Evolutionary conservation across 2,888 invertebrate genomes (phyloP), one percentile per base, ranked within the genome.

Genomic region (Hybos culiciformis): DNA sequence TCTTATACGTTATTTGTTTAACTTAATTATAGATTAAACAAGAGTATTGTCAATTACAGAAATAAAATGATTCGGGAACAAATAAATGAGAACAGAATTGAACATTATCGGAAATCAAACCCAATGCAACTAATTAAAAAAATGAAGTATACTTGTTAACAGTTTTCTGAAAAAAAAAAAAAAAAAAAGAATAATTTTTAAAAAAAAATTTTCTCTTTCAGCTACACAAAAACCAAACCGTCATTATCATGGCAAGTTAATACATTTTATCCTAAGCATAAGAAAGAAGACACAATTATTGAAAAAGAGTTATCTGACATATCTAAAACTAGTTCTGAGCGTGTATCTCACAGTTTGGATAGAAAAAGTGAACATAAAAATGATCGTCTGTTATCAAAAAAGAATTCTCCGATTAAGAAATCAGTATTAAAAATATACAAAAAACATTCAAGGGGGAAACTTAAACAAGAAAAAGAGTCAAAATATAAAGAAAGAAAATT

Each of bases 171-270:
- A 12, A 12, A 31, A 31, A 7, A n/a, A 31, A 12, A 12, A 7
- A 8, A 15, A 7, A 14, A 32, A 32, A 6, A 7, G 4, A 11
- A 4, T n/a, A n/a, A 3, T 6, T 14, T 14, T 8, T 31, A 4
- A 4, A 7, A 15, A 3, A 31, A 6, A 14, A 14, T 11, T 8
- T 31, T 11, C n/a, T 32, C 17, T 7, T 32, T 2, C 20, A 36
- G 36, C n/a, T 36, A 36, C 9, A 36, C 36, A 21, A 36, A 36
- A 36, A 36, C 36, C 2, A 36, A 36, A 21, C 36, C 36, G 14
- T 19, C 19, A 12, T 19, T 36, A 12, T 21, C 36, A 7, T 36
- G 36, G 36, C 19, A 19, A 5, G 9, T 19, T 21, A 36, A 36
- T 20, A 14, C 19, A 36, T 20, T 19, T 2, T 36, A 18, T 36